Evolutionary conservation across 2,797 vertebrate species (phyloP), one percentile per base, ranked within the genome.

Genomic region (Cottoperca gobio): DNA sequence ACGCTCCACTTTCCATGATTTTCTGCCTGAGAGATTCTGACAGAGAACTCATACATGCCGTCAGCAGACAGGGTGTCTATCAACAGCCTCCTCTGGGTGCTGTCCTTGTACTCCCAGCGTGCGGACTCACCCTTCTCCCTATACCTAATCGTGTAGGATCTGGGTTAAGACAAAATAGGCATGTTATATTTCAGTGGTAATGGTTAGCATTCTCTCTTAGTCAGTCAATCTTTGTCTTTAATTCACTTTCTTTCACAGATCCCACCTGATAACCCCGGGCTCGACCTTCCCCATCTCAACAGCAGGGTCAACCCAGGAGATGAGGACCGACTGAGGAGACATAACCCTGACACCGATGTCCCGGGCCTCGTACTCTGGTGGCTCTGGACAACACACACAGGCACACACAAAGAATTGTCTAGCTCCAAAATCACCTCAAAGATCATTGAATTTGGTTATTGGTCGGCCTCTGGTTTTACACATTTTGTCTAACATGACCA

Each of bases 41-140:
- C 94, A 0, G 97, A 96, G 70, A 99, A 99, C 88, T 99, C 98
- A 0, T 99, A 99, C 97, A 99, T 97, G 14, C 97, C 95, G 75
- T 99, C 98, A 2, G 98, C 97, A 45, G 93, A 81, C 45, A 99
- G 93, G 37, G 88, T 91, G 79, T 99, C 98, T 16, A 99, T 92
- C 90, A 98, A 76, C 0, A 94, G 87, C 3, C 97, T 96, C 74
- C 96, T 95, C 88, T 96, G 95, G 52, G 89, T 63, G 69, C 94
- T 93, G 64, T 97, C 95, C 71, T 96, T 97, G 91, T 96, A 98
- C 82, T 99, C 98, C 98, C 98, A 99, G 50, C 97, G 95, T 1
- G 98, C 98, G 0, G 96, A 97, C 24, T 99, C 98, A 1, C 98
- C 98, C 86, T 99, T 99, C 78, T 99, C 98, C 58, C 98, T 95